Evolutionary conservation across 1,140 invertebrate genomes (phyloP).

Genomic region (Calliphora vicina): DNA sequence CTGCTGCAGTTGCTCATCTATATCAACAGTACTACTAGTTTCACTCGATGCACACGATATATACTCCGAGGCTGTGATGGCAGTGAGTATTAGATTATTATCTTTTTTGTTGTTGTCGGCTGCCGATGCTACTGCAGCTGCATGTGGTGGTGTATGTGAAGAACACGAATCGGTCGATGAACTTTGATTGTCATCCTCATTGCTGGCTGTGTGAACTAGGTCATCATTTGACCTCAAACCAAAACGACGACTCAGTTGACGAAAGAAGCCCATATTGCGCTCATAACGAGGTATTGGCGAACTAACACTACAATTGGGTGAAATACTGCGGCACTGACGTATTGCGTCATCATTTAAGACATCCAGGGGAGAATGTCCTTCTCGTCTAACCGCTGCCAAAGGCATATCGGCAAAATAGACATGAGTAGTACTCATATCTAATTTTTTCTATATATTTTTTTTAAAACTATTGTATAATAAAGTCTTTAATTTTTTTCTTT

Average conservation of each 20-base stretch:
- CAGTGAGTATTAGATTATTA: not conserved
- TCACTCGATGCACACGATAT: slow-evolving; percentile 70
- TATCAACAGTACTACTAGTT: slow-evolving; percentile 65
- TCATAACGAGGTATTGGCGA: slow-evolving; percentile 65
- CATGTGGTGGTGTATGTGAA: slow-evolving; percentile 60
- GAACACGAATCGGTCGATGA: slow-evolving; percentile 69
- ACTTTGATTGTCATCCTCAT: slow-evolving; percentile 67
- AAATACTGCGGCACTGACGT: slow-evolving; percentile 38
- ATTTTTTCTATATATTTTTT: not conserved
- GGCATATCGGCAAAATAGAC: slow-evolving; percentile 57
- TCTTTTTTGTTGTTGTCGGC: slow-evolving; percentile 5
- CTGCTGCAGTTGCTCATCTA: slow-evolving; percentile 44
- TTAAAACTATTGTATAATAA: not conserved
- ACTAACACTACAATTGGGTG: slow-evolving; percentile 50
- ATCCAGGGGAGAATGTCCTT: slow-evolving; percentile 1
- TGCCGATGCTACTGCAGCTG: not conserved
- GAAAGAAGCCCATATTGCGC: slow-evolving; percentile 68
- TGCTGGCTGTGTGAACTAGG: slow-evolving; percentile 51
- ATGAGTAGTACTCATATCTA: slow-evolving; percentile 50
- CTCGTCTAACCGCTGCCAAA: slow-evolving; percentile 37
- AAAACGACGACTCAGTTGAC: slow-evolving; percentile 69
- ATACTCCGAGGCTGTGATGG: slow-evolving; percentile 49
- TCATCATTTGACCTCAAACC: slow-evolving; percentile 66
- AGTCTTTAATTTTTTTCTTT: not conserved
- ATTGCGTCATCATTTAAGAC: slow-evolving; percentile 37